Evolutionary conservation across 2,888 invertebrate species (phyloP), one percentile per base, ranked within the genome.

Genomic region (Marronus borbonicus): DNA sequence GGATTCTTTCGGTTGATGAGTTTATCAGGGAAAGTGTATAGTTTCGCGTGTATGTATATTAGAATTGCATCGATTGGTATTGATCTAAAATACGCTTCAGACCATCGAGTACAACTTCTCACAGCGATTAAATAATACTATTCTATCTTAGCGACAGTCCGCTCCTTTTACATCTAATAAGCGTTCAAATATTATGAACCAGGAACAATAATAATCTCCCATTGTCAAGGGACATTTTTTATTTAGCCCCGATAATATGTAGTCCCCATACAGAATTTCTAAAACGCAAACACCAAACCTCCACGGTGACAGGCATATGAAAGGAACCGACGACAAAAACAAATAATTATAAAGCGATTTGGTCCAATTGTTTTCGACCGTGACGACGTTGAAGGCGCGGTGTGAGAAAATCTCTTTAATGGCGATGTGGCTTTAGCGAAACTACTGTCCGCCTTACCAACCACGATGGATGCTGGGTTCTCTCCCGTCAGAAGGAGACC

Each of bases 281-380:
- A 31, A 31, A 31, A 31, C 31, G 31, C 31, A 31, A 60, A 66
- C n/a, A 17, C 8, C 39, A 20, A 24, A 55, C 55, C n/a, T 7
- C 20, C n/a, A 5, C 52, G 50, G 69, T 52, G 31, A 55, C 24
- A 55, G 55, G 20, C 8, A 55, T 55, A 20, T 55, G 28, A 62
- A 62, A 62, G 62, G 62, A 2, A 52, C 72, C 72, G 72, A 58
- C 58, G 66, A 69, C 69, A 72, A 72, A 72, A 72, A 72, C 72
- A 72, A 72, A 72, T 72, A 72, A 72, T 72, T 72, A 72, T 72
- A 72, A 72, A 72, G 58, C 58, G 55, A 72, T 72, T 72, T 72
- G 72, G 72, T 72, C 58, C 36, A 58, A 72, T 72, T 72, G 72
- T 72, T 58, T 72, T 58, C 58, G 58, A 28, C 28, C 20, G 36